These are phyloP conservation scores for Drosophila kuntzei DNA, from an alignment of 2,888 invertebrate genomes.

Conservation along the genomic window DNA sequence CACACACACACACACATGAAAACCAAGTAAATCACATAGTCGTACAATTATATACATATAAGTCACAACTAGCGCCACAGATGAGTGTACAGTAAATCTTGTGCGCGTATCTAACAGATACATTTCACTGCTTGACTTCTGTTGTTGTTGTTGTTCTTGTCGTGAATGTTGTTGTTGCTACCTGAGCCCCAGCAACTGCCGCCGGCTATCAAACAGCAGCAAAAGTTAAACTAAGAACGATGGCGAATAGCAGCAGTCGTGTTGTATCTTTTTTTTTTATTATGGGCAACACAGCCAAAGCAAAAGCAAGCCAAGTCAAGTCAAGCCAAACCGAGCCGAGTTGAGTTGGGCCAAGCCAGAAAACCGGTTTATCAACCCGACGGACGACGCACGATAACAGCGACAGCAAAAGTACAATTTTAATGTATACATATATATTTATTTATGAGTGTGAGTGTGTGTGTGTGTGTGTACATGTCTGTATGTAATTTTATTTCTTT, in stretches of 20 bases:
- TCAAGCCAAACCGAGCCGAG: slow-evolving; percentile 24
- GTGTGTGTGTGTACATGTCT: slow-evolving; percentile 29
- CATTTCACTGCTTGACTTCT: slow-evolving; percentile 63
- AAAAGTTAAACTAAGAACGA: slow-evolving; percentile 51
- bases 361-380: slow-evolving; percentile 79
- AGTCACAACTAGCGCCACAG: slow-evolving; percentile 62
- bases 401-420: slow-evolving; percentile 59
- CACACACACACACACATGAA: slow-evolving; percentile 3
- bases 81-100: slow-evolving; percentile 64
- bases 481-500: slow-evolving; percentile 27
- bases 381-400: slow-evolving; percentile 72
- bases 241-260: slow-evolving; percentile 44
- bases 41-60: slow-evolving; percentile 42
- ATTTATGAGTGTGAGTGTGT: slow-evolving; percentile 19
- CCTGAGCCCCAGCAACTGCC: slow-evolving; percentile 56
- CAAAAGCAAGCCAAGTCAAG: slow-evolving; percentile 40
- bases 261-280: slow-evolving; percentile 39
- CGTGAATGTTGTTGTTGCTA: slow-evolving; percentile 55
- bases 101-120: slow-evolving; percentile 71
- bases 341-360: slow-evolving; percentile 34
- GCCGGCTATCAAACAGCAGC: slow-evolving; percentile 62
- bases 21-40: slow-evolving; percentile 26
- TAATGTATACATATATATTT: slow-evolving; percentile 44
- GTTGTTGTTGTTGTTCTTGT: slow-evolving; percentile 23
- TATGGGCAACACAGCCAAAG: slow-evolving; percentile 6